Evolutionary conservation across 2,113 vertebrate species (phyloP).

Genomic region (Larimichthys crocea): DNA sequence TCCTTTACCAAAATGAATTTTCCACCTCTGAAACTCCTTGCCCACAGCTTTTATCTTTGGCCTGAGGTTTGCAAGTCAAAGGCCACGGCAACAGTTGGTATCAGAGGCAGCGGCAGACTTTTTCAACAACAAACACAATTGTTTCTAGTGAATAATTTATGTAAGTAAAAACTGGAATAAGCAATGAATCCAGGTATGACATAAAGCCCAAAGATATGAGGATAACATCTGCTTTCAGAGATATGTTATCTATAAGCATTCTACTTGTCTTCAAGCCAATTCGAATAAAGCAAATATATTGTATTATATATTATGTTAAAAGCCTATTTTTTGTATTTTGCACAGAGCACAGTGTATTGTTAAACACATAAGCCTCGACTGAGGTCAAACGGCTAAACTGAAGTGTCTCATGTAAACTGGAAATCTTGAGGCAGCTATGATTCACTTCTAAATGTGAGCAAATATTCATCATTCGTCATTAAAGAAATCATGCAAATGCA

Average conservation of each 20-base stretch:
- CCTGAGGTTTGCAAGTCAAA: constrained; percentile 18
- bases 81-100: background rate
- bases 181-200: background rate
- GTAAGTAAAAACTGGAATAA: background rate
- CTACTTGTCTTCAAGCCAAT: background rate
- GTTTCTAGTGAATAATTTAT: constrained; percentile 28
- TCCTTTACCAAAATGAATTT: constrained; percentile 31
- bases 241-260: background rate
- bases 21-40: constrained; percentile 5
- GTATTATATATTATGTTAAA: background rate
- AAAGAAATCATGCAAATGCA: background rate
- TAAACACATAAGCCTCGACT: background rate
- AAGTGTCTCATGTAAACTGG: background rate
- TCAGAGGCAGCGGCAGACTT: background rate
- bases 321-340: background rate
- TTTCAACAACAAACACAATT: constrained; percentile 19
- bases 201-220: constrained; percentile 8
- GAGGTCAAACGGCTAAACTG: background rate
- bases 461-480: background rate
- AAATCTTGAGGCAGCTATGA: background rate
- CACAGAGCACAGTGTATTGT: background rate
- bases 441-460: background rate
- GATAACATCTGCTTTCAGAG: constrained; percentile 19
- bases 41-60: constrained; percentile 18
- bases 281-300: constrained; percentile 8